These are phyloP conservation scores for Anser brachyrhynchus DNA, from an alignment of 2,113 vertebrate genomes.

Conservation along the genomic window DNA sequence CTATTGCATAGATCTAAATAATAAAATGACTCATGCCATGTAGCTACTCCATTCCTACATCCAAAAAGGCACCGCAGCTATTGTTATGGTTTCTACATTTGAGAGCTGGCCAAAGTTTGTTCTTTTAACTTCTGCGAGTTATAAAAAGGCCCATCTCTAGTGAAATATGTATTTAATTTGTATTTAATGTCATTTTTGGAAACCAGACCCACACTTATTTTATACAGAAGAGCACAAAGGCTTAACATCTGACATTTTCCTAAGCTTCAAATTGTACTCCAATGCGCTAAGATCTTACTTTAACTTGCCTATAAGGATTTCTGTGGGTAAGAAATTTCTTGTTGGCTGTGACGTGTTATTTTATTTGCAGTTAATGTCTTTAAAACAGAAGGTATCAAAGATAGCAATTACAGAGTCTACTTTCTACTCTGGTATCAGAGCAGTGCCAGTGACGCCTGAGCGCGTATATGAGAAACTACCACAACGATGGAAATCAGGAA, in stretches of 20 bases:
- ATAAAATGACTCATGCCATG: neutral
- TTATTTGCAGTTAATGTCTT: neutral
- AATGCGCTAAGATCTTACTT: slow-evolving; percentile 15
- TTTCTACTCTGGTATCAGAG: neutral
- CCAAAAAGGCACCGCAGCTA: neutral
- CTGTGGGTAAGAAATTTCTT: neutral
- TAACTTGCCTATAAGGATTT: slow-evolving; percentile 22
- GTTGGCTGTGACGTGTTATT: neutral
- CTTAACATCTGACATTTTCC: neutral
- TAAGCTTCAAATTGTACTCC: slow-evolving; percentile 12
- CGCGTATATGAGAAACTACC: neutral
- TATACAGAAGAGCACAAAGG: neutral
- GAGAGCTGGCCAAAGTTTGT: neutral
- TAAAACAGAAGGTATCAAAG: neutral
- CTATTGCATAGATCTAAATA: neutral
- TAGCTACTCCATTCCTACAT: neutral
- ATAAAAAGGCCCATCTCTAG: neutral
- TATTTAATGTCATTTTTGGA: neutral
- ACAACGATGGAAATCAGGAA: neutral
- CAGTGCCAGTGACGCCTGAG: neutral
- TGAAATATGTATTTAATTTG: slow-evolving; percentile 5
- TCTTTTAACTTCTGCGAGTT: neutral
- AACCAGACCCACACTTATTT: neutral
- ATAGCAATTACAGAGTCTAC: neutral
- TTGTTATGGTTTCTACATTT: neutral